These are phyloP conservation scores for Acromyrmex echinatior DNA, from an alignment of 1,140 invertebrate species.

Conservation along the genomic window DNA sequence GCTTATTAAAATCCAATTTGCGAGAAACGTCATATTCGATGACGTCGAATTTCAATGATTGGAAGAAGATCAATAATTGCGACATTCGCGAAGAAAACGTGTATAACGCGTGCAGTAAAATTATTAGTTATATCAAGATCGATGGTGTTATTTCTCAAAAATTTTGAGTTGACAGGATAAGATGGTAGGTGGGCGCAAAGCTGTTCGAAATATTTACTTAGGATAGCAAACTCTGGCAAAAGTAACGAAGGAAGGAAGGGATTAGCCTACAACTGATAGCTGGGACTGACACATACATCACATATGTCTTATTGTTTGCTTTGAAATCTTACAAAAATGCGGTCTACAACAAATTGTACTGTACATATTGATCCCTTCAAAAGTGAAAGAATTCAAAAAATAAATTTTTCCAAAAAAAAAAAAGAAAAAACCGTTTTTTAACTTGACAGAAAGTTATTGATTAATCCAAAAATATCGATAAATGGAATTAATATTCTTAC, in stretches of 20 bases:
- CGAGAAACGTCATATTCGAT: neutral
- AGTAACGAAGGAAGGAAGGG: conserved; percentile 31
- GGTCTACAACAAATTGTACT: neutral
- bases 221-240: conserved; percentile 34
- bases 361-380: no score
- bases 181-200: neutral
- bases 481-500: no score
- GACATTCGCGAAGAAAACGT: neutral
- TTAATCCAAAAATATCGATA: no score
- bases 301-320: neutral
- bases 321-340: neutral
- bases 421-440: no score
- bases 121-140: conserved; percentile 12
- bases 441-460: no score
- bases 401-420: no score
- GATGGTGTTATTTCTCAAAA: neutral
- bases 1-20: conserved; percentile 14
- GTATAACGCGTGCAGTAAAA: neutral
- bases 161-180: conserved; percentile 25
- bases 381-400: no score
- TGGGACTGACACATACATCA: conserved; percentile 11
- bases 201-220: conserved; percentile 47
- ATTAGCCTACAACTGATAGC: conserved; percentile 29
- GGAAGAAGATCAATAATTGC: no score
- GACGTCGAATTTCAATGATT: conserved; percentile 4